Evolutionary conservation across 2,113 vertebrate species (phyloP).

Genomic region (Microcebus lehilahytsara): DNA sequence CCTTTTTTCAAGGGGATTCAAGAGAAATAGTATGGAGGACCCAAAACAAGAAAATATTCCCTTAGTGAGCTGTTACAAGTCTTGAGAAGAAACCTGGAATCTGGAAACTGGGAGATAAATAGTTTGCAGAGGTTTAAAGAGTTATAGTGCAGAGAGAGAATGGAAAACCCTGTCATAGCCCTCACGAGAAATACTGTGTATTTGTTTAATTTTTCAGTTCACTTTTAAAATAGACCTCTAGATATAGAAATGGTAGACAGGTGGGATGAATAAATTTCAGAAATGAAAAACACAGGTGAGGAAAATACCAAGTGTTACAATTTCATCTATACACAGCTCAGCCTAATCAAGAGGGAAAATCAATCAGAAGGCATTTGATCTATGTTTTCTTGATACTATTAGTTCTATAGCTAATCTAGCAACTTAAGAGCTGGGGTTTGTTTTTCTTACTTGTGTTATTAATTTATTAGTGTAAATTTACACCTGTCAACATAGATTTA

Average conservation of each 20-base stretch:
- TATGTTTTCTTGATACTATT: constrained; percentile 72
- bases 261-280: constrained; percentile 53
- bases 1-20: neutral
- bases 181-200: neutral
- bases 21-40: neutral
- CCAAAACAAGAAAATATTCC: neutral
- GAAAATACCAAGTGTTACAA: constrained; percentile 62
- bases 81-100: neutral
- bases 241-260: neutral
- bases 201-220: constrained; percentile 29
- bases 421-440: constrained; percentile 64
- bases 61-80: neutral
- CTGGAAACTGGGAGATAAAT: neutral
- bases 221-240: constrained; percentile 13
- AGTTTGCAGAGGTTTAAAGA: neutral
- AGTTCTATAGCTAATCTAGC: constrained; percentile 54
- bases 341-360: constrained; percentile 69
- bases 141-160: neutral
- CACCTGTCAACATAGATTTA: constrained; percentile 80
- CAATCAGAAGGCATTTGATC: constrained; percentile 68
- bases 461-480: constrained; percentile 82
- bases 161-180: neutral
- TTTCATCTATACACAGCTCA: constrained; percentile 67
- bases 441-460: constrained; percentile 78
- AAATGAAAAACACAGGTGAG: constrained; percentile 64